phyloP scores from a whole-genome alignment of 2,888 invertebrate species.

The Plebejus anna region DNA sequence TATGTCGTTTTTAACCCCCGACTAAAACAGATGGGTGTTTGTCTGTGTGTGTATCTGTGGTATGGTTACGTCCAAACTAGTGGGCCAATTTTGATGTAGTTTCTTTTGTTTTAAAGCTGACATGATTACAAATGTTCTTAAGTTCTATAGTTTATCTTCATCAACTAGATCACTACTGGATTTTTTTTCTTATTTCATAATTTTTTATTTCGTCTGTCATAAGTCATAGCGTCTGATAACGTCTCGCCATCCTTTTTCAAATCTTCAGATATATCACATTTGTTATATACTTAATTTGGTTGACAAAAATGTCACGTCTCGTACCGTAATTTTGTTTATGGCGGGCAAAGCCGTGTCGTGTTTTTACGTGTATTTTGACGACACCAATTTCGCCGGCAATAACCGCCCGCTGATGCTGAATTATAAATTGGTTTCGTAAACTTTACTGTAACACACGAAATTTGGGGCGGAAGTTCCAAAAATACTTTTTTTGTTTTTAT shows the following conservation, averaged over 20 bases:
- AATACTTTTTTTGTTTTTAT: neutral
- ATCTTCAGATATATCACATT: neutral
- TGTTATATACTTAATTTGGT: neutral
- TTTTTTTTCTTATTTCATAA: too few species aligned
- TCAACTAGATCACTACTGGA: too few species aligned
- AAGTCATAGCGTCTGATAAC: too few species aligned
- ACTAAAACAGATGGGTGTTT: too few species aligned
- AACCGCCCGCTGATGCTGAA: slow-evolving; percentile 13
- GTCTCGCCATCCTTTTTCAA: neutral
- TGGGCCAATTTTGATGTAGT: too few species aligned
- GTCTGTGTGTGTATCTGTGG: too few species aligned
- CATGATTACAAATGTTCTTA: too few species aligned
- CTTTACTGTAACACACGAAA: neutral
- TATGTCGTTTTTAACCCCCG: too few species aligned
- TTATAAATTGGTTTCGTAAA: neutral
- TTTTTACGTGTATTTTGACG: slow-evolving; percentile 2
- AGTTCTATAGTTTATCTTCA: too few species aligned
- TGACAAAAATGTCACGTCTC: neutral
- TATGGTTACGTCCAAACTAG: too few species aligned
- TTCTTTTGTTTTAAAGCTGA: too few species aligned
- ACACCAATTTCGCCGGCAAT: neutral
- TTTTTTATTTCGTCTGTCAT: too few species aligned
- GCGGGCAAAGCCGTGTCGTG: neutral
- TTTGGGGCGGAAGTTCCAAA: neutral
- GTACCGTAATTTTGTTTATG: neutral